These are phyloP conservation scores for Margarornis squamiger DNA, from an alignment of 2,797 vertebrate species.

Conservation along the genomic window DNA sequence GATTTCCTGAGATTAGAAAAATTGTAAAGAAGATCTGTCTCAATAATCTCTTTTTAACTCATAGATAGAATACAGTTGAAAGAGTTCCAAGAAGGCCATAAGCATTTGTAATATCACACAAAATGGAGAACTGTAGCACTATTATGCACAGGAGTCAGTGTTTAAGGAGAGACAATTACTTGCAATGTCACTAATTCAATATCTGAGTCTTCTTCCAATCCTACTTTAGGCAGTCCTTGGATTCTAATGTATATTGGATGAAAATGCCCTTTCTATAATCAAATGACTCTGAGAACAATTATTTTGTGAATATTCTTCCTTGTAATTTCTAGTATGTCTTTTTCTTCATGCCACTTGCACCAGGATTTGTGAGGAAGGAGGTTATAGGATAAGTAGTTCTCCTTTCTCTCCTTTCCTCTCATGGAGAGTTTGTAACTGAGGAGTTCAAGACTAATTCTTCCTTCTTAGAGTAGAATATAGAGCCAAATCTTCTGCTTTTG, in stretches of 20 bases:
- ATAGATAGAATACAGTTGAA: neutral
- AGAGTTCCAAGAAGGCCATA: neutral
- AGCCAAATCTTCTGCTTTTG: neutral
- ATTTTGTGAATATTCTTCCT: neutral
- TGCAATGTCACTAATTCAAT: neutral
- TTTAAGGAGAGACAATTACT: neutral
- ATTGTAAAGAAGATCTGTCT: neutral
- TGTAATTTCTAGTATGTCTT: neutral
- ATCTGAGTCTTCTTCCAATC: neutral
- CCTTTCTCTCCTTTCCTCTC: neutral
- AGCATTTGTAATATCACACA: neutral
- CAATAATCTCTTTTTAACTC: neutral
- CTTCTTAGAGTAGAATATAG: neutral
- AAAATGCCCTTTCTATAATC: neutral
- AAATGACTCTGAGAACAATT: neutral
- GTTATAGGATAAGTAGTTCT: neutral
- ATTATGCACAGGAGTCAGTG: neutral
- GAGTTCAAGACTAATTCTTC: neutral
- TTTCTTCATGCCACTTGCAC: neutral
- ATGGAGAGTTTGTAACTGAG: neutral
- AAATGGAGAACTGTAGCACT: neutral
- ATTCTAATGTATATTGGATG: neutral
- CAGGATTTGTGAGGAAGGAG: neutral
- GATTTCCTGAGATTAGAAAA: neutral
- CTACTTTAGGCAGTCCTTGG: neutral